Conservation (phyloP, 2,797 vertebrate species). For the Brotula barbata region DNA sequence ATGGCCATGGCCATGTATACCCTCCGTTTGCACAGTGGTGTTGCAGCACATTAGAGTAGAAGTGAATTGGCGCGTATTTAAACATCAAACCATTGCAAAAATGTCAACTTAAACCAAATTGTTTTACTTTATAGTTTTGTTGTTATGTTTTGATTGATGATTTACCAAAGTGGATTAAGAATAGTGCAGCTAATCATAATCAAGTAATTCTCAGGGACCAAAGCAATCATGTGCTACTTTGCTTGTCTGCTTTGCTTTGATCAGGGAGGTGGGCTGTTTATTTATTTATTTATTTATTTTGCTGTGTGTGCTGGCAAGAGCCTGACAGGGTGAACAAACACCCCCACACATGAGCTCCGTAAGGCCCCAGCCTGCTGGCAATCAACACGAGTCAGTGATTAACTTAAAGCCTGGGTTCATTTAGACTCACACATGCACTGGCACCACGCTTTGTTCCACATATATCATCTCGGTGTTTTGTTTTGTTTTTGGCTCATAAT, state of each 20-base stretch:
- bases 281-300: slow-evolving; percentile 30
- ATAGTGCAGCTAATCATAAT: slow-evolving; percentile 7
- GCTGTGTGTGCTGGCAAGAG: slow-evolving; percentile 27
- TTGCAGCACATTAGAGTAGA: too few species aligned
- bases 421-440: slow-evolving; percentile 6
- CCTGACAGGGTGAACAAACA: slow-evolving; percentile 44
- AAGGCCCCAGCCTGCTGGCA: slow-evolving; percentile 17
- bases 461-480: background rate
- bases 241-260: slow-evolving; percentile 38
- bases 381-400: slow-evolving; percentile 25
- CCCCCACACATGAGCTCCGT: slow-evolving; percentile 45
- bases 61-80: too few species aligned
- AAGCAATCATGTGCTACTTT: slow-evolving; percentile 35
- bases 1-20: too few species aligned
- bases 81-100: too few species aligned
- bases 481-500: slow-evolving; percentile 32
- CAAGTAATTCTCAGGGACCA: slow-evolving; percentile 35
- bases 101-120: too few species aligned
- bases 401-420: slow-evolving; percentile 31
- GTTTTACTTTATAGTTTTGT: background rate
- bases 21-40: too few species aligned
- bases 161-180: slow-evolving; percentile 7
- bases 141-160: slow-evolving; percentile 3
- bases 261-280: background rate
- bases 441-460: background rate